These are phyloP conservation scores for Sericinus montela DNA, from an alignment of 2,888 invertebrate species.

Conservation along the genomic window DNA sequence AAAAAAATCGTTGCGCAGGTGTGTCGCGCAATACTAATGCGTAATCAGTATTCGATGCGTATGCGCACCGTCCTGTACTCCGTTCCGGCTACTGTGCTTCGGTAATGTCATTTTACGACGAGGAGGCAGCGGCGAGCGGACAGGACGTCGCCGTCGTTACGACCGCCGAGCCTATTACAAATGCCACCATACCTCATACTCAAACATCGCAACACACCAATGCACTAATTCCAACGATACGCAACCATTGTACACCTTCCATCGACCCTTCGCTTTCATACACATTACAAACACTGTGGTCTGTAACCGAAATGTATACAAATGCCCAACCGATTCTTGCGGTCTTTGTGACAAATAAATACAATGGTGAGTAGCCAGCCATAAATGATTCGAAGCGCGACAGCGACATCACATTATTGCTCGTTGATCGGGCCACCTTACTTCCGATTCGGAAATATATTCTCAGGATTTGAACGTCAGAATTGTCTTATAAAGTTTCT, in stretches of 20 bases:
- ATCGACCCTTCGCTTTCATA: conserved; percentile 47
- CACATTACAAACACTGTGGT: conserved; percentile 36
- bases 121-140: conserved; percentile 60
- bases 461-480: conserved; percentile 61
- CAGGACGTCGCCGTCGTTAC: conserved; percentile 77
- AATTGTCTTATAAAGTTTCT: conserved; percentile 56
- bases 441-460: conserved; percentile 79
- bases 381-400: conserved; percentile 74
- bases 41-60: conserved; percentile 74
- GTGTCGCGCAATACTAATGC: conserved; percentile 76
- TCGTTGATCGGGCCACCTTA: conserved; percentile 69
- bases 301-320: conserved; percentile 53
- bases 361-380: conserved; percentile 40
- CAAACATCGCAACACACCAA: conserved; percentile 51
- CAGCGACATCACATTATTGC: conserved; percentile 72
- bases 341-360: conserved; percentile 21
- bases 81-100: conserved; percentile 79
- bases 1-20: conserved; percentile 75
- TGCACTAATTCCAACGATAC: conserved; percentile 40
- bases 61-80: conserved; percentile 75
- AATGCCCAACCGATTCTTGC: conserved; percentile 22
- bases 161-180: conserved; percentile 71
- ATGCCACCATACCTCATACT: conserved; percentile 70
- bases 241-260: conserved; percentile 53
- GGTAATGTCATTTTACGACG: conserved; percentile 79